These are phyloP conservation scores for Philotrypesis tridentata DNA, from an alignment of 1,140 invertebrate genomes.

Conservation along the genomic window DNA sequence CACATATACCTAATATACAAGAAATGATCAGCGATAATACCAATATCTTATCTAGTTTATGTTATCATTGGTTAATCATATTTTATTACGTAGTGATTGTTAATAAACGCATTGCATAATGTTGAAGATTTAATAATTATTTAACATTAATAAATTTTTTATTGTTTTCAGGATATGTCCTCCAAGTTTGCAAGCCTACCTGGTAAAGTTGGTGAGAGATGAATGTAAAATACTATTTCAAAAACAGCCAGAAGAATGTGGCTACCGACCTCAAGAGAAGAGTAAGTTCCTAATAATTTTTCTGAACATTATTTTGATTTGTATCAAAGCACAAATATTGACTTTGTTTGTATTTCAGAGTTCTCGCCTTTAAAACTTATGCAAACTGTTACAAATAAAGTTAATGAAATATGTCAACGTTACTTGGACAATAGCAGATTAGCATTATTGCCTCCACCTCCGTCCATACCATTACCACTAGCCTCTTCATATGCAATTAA, in stretches of 20 bases:
- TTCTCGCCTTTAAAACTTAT: constrained; percentile 82
- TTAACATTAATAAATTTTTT: constrained; percentile 23
- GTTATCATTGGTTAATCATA: background rate
- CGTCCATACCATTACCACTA: constrained; percentile 71
- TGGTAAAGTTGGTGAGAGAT: constrained; percentile 79
- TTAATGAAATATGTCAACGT: constrained; percentile 80
- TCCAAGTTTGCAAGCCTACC: constrained; percentile 77
- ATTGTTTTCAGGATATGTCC: constrained; percentile 80
- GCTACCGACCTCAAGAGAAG: constrained; percentile 75
- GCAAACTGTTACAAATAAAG: constrained; percentile 81
- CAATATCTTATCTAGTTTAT: constrained; percentile 2
- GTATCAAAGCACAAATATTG: background rate
- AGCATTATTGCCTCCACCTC: constrained; percentile 75
- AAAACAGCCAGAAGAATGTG: constrained; percentile 78
- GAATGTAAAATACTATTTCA: constrained; percentile 78
- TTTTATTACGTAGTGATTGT: background rate
- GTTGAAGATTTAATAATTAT: background rate
- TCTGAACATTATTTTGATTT: background rate
- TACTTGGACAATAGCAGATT: constrained; percentile 79
- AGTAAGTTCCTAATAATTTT: constrained; percentile 70
- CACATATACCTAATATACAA: background rate
- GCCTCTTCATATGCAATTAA: constrained; percentile 81
- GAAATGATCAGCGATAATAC: background rate
- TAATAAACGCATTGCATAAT: background rate
- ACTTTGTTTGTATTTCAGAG: constrained; percentile 71